phyloP scores from a whole-genome alignment of 2,113 vertebrate species.

The Riparia riparia region DNA sequence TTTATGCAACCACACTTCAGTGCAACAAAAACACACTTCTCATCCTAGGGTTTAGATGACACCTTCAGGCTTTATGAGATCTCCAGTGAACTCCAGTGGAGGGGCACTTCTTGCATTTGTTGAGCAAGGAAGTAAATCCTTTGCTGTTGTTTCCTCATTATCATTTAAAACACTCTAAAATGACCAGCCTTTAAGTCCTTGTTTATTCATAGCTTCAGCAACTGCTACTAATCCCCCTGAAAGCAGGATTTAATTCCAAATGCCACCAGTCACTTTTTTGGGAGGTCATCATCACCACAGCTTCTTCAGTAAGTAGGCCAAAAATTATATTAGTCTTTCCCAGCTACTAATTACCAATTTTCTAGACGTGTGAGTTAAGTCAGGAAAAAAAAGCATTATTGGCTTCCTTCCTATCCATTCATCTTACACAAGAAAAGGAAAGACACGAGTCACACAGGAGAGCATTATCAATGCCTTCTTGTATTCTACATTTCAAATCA shows the following conservation, averaged over 20 bases:
- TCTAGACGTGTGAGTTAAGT: neutral
- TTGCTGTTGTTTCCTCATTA: neutral
- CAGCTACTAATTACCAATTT: neutral
- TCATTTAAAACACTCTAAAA: neutral
- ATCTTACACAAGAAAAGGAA: neutral
- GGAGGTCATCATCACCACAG: neutral
- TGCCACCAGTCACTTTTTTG: neutral
- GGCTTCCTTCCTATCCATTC: neutral
- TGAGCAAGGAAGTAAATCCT: neutral
- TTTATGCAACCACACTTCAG: neutral
- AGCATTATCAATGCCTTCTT: neutral
- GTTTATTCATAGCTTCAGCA: neutral
- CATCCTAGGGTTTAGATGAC: neutral
- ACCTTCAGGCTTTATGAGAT: rapidly evolving
- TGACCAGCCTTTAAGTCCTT: neutral
- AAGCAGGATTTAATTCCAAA: neutral
- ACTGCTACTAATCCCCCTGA: neutral
- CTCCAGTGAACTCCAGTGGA: neutral
- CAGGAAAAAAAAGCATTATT: neutral
- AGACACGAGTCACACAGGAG: neutral
- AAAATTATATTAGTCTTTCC: neutral
- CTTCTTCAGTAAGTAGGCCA: neutral
- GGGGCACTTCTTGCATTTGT: neutral
- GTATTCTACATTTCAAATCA: neutral
- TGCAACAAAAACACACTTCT: neutral